These are phyloP conservation scores for Choreutis nemorana DNA, from an alignment of 2,888 invertebrate genomes.

Conservation along the genomic window DNA sequence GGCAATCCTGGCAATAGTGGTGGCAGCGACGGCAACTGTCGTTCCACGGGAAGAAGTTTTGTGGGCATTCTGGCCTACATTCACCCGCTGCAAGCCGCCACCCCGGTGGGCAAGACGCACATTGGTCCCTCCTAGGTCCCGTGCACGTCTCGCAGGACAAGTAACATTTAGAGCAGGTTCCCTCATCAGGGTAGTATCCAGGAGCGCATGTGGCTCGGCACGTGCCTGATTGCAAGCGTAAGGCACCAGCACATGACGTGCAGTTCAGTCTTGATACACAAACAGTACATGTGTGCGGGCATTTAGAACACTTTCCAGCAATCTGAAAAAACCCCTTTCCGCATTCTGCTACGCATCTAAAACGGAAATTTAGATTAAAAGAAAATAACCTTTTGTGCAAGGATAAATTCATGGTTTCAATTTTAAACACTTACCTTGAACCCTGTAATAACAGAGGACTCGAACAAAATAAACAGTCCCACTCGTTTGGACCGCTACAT, in stretches of 20 bases:
- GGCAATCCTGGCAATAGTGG: slow-evolving; percentile 87
- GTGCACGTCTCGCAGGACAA: slow-evolving; percentile 85
- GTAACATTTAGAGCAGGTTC: slow-evolving; percentile 83
- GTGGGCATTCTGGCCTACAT: slow-evolving; percentile 86
- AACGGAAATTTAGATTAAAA: slow-evolving; percentile 12
- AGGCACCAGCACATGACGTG: slow-evolving; percentile 77
- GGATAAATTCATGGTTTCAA: background rate
- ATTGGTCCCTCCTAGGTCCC: slow-evolving; percentile 84
- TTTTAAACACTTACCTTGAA: slow-evolving; percentile 32
- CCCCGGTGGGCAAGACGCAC: slow-evolving; percentile 80
- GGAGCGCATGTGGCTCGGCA: slow-evolving; percentile 80
- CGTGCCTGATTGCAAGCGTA: slow-evolving; percentile 83
- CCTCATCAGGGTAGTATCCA: slow-evolving; percentile 87
- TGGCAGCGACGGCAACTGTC: slow-evolving; percentile 89
- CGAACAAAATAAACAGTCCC: slow-evolving; percentile 80
- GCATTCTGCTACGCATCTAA: slow-evolving; percentile 79
- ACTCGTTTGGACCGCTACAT: slow-evolving; percentile 81
- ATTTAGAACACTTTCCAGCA: slow-evolving; percentile 77
- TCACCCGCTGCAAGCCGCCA: slow-evolving; percentile 86
- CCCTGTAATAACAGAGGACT: slow-evolving; percentile 78
- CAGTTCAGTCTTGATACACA: slow-evolving; percentile 84
- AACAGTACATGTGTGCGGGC: slow-evolving; percentile 79
- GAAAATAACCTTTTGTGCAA: background rate
- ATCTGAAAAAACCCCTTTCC: slow-evolving; percentile 80
- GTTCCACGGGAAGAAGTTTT: slow-evolving; percentile 82